Conservation (phyloP, 2,797 vertebrate species). For the Acropternis orthonyx region DNA sequence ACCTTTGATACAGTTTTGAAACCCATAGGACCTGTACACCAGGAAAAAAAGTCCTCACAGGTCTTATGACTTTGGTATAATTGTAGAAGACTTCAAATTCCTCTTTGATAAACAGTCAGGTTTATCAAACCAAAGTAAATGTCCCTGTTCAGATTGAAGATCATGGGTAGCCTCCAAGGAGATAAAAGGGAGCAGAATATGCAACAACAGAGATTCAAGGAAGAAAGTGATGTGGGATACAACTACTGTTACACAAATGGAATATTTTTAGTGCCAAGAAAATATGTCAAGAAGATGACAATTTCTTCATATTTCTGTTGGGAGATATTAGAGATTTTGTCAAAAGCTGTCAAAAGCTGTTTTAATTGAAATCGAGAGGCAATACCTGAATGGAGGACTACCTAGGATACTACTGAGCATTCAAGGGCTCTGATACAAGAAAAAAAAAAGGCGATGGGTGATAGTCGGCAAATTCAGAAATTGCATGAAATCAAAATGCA, state of each 20-base stretch:
- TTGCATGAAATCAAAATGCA: not conserved
- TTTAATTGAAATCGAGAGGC: not conserved
- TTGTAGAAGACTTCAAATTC: not conserved
- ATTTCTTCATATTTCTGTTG: not conserved
- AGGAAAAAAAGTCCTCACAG: not conserved
- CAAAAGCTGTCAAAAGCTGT: not conserved
- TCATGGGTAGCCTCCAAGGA: not conserved
- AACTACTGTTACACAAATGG: not conserved
- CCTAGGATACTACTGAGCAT: not conserved
- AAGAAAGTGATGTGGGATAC: not conserved
- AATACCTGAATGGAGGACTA: not conserved
- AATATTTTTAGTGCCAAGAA: not conserved
- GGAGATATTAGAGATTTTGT: not conserved
- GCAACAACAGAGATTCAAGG: not conserved
- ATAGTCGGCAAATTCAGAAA: not conserved
- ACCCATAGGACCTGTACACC: not conserved
- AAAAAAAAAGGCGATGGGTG: fast-evolving
- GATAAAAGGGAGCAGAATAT: not conserved
- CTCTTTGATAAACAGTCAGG: not conserved
- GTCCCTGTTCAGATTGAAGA: not conserved
- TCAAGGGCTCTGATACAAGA: not conserved
- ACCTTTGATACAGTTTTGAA: not conserved
- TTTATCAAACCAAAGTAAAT: not conserved
- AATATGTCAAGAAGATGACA: not conserved
- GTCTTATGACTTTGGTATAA: not conserved